Evolutionary conservation across 1,140 invertebrate genomes (phyloP).

Genomic region (Heliconius hewitsoni): DNA sequence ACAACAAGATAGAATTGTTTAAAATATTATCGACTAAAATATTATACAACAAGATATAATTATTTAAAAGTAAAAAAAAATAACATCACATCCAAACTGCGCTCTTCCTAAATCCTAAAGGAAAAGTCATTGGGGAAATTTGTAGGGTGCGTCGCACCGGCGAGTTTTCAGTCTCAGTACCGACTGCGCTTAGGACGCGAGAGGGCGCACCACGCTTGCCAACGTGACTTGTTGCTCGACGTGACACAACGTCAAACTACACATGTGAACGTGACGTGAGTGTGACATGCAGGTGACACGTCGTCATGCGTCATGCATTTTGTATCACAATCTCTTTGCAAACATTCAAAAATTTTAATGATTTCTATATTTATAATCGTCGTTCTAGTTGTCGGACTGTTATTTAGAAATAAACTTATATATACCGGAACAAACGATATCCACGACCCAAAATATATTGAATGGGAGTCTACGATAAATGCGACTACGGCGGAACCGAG

Average conservation of each 20-base stretch:
- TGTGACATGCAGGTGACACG: constrained; percentile 43
- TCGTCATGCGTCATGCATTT: constrained; percentile 63
- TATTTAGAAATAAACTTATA: constrained; percentile 56
- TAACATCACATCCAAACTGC: constrained; percentile 51
- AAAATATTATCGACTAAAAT: too few species aligned
- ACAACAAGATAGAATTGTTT: too few species aligned
- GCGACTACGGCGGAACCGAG: constrained; percentile 58
- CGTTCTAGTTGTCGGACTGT: constrained; percentile 56
- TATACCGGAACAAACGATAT: constrained; percentile 48
- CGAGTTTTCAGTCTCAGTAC: constrained; percentile 74
- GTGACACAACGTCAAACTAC: constrained; percentile 5
- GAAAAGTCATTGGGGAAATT: constrained; percentile 77
- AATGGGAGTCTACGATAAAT: constrained; percentile 68
- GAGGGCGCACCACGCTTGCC: constrained; percentile 63
- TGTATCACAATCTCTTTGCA: constrained; percentile 64
- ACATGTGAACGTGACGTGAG: constrained; percentile 33
- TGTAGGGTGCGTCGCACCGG: constrained; percentile 72
- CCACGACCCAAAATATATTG: constrained; percentile 49
- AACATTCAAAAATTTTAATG: constrained; percentile 69
- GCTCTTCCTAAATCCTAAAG: constrained; percentile 61
- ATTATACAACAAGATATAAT: too few species aligned
- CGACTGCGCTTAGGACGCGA: constrained; percentile 70
- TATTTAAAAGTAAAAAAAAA: not conserved
- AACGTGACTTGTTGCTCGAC: constrained; percentile 71
- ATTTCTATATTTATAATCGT: constrained; percentile 58